Conservation (phyloP, 1,140 invertebrate species). For the Drosophila pallidifrons region DNA sequence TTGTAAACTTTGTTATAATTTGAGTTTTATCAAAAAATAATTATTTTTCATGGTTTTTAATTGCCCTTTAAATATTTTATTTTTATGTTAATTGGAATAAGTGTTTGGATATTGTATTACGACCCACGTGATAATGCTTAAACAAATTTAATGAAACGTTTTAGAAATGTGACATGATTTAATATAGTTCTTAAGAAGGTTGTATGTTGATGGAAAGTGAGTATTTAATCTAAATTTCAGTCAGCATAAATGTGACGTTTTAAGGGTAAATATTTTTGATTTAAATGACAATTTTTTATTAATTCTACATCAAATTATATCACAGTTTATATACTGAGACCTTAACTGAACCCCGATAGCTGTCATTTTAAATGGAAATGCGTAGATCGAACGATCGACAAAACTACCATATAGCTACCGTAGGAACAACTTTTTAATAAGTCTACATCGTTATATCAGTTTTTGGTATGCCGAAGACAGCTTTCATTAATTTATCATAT, state of each 20-base stretch:
- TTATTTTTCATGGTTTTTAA: too few species aligned
- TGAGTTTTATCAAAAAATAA: too few species aligned
- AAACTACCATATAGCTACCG: conserved; percentile 39
- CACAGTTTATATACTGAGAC: conserved; percentile 50
- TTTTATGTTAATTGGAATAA: too few species aligned
- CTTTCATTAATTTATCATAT: conserved; percentile 28
- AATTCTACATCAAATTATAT: conserved; percentile 41
- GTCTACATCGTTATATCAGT: conserved; percentile 32
- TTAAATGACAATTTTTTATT: not conserved
- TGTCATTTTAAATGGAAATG: conserved; percentile 18
- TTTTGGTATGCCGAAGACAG: conserved; percentile 35
- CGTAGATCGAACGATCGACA: conserved; percentile 20
- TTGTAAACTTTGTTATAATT: too few species aligned
- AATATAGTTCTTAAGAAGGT: not conserved
- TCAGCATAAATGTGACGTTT: not conserved
- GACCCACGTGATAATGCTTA: too few species aligned
- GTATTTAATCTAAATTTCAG: not conserved
- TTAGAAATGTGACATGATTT: not conserved
- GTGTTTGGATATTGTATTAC: too few species aligned
- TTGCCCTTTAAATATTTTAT: too few species aligned
- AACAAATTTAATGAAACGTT: not conserved
- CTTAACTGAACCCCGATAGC: conserved; percentile 39
- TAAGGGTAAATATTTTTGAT: not conserved
- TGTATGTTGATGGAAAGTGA: not conserved
- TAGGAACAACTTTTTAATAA: conserved; percentile 35